Percentiles rank a stretch among this genome's conserved stretches.
These are phyloP conservation scores for Eucidaris tribuloides DNA, from an alignment of 35 echinoderm and acorn worm genomes.

Conservation along the genomic window DNA sequence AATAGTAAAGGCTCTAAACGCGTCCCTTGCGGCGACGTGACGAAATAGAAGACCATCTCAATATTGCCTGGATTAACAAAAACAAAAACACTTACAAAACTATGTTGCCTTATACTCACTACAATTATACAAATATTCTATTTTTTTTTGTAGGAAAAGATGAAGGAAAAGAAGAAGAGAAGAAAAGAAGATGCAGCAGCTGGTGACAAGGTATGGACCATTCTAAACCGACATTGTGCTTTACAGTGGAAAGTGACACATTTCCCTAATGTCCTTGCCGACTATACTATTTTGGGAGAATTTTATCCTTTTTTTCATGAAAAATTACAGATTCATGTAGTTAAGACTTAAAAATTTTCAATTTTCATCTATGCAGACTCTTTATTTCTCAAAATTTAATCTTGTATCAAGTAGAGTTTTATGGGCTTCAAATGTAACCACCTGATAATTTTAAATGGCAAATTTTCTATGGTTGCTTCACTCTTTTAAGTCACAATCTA, in stretches of 20 bases:
- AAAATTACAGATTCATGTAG: neutral
- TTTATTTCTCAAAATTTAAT: neutral
- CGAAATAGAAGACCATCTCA: no score
- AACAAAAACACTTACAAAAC: no score
- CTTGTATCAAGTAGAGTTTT: neutral
- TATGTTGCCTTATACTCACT: no score
- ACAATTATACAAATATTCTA: no score
- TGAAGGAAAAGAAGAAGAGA: constrained; percentile 32
- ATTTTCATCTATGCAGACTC: neutral
- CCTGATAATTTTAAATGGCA: no score
- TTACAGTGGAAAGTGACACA: neutral
- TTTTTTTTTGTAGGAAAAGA: constrained; percentile 11
- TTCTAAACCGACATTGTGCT: neutral
- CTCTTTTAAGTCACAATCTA: no score
- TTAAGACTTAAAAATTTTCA: neutral
- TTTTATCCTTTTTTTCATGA: neutral
- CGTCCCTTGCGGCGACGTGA: no score
- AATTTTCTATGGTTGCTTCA: no score
- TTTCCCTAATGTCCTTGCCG: neutral
- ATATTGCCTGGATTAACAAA: no score
- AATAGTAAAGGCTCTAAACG: no score
- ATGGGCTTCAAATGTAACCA: no score
- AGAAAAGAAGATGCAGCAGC: constrained; percentile 2
- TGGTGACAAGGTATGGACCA: constrained; percentile 24
- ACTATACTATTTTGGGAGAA: neutral